Conservation (phyloP, 2,113 vertebrate genomes). For the Vombatus ursinus region DNA sequence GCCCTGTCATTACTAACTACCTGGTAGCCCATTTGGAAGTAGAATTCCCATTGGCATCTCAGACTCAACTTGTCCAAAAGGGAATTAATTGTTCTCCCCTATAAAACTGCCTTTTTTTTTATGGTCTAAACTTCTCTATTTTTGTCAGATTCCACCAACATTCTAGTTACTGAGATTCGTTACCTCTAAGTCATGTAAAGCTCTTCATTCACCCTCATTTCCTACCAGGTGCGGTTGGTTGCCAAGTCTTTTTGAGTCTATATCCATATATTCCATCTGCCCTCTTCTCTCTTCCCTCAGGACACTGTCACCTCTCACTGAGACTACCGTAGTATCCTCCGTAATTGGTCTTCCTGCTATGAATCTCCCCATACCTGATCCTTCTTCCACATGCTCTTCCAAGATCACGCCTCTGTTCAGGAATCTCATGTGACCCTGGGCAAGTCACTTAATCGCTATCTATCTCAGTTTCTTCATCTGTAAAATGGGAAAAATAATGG, state of each 20-base stretch:
- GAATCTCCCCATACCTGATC: no score
- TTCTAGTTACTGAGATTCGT: neutral
- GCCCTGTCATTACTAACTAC: neutral
- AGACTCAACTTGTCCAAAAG: neutral
- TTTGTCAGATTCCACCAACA: neutral
- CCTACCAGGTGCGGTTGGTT: no score
- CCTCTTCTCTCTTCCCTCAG: no score
- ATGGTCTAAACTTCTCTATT: neutral
- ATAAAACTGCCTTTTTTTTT: neutral
- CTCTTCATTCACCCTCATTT: neutral
- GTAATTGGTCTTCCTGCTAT: no score
- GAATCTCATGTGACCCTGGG: no score
- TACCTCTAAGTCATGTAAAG: neutral
- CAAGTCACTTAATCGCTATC: no score
- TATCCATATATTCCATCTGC: neutral
- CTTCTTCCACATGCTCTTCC: no score
- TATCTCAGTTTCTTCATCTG: no score
- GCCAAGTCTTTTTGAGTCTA: neutral
- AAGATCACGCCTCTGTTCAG: no score
- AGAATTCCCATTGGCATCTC: neutral
- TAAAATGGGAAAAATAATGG: no score
- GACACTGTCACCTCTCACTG: no score
- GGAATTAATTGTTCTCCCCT: neutral
- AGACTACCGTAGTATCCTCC: no score
- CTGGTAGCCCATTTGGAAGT: neutral